phyloP scores from a whole-genome alignment of 2,113 vertebrate genomes.

The Mystacornis crossleyi region DNA sequence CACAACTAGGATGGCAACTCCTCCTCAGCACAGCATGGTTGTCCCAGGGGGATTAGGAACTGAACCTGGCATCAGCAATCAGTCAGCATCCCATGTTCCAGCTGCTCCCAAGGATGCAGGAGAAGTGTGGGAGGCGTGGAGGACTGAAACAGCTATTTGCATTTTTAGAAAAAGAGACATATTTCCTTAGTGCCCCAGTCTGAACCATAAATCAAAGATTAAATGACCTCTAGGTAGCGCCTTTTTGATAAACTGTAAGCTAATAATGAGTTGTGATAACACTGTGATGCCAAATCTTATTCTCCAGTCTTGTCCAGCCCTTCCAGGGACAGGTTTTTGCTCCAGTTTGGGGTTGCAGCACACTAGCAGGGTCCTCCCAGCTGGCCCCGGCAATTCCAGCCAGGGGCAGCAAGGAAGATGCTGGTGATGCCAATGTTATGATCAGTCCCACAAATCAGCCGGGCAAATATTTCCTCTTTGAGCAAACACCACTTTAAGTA shows the following conservation, averaged over 20 bases:
- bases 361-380: neutral
- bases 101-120: neutral
- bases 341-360: neutral
- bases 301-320: neutral
- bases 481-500: neutral
- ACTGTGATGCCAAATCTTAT: neutral
- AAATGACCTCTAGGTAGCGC: neutral
- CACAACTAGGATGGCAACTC: neutral
- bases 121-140: neutral
- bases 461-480: neutral
- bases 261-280: neutral
- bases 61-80: accelerated
- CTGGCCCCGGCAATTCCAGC: accelerated
- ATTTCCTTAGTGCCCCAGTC: neutral
- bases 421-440: accelerated
- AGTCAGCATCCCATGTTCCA: accelerated
- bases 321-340: neutral
- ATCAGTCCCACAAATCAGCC: neutral
- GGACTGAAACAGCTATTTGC: neutral
- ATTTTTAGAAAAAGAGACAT: accelerated
- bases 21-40: accelerated
- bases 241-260: neutral
- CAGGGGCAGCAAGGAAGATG: neutral
- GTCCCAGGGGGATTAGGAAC: neutral
- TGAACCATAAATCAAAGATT: neutral